Evolutionary conservation across 1,140 invertebrate genomes (phyloP).

Genomic region (Apis laboriosa): DNA sequence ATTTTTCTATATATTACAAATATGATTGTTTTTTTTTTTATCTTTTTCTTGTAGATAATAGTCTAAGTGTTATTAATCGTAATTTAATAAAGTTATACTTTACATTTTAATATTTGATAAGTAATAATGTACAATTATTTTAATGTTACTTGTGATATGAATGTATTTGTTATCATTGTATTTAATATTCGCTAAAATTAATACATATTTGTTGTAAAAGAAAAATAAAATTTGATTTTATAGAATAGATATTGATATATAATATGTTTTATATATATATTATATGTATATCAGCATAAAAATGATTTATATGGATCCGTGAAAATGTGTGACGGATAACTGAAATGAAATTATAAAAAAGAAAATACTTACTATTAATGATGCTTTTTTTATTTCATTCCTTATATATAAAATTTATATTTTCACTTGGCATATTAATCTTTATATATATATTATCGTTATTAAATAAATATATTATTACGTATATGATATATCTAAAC

Average conservation of each 20-base stretch:
- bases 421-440: constrained; percentile 18
- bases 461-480: no score
- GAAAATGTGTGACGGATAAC: background rate
- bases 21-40: background rate
- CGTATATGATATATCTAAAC: background rate
- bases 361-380: background rate
- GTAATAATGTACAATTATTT: constrained; percentile 1
- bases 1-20: background rate
- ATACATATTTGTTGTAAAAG: constrained; percentile 27
- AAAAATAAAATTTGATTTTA: background rate
- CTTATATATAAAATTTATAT: constrained; percentile 1
- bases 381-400: constrained; percentile 15
- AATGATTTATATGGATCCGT: constrained; percentile 25
- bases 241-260: background rate
- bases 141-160: background rate
- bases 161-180: constrained; percentile 12
- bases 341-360: constrained; percentile 35
- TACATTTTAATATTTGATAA: background rate
- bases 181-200: background rate
- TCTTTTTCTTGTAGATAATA: constrained; percentile 7
- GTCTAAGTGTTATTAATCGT: constrained; percentile 27
- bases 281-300: constrained; percentile 13
- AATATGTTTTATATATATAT: constrained; percentile 34
- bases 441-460: background rate
- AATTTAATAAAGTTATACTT: constrained; percentile 9